Evolutionary conservation across 1,140 invertebrate genomes (phyloP), one percentile per base, ranked within the genome.

Genomic region (Plutomurus gul): DNA sequence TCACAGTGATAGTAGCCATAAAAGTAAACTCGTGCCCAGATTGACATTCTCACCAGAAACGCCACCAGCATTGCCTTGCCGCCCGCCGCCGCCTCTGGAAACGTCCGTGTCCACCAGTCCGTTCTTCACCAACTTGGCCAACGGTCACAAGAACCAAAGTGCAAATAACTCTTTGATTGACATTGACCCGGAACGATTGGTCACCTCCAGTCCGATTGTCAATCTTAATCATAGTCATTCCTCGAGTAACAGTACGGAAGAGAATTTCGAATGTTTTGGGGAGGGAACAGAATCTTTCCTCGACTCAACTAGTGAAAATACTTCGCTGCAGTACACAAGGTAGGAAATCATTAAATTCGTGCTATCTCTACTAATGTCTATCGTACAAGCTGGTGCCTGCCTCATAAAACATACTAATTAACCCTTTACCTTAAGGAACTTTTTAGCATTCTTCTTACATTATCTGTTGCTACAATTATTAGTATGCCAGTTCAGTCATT

Each of bases 221-320:
- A 78, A 73, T 13, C 56, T 46, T 13, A 78, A 30, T 56, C 46
- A 73, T 27, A 71, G 56, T 20, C 65, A 65, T 33, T 60, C 47
- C 49, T 71, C 39, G 10, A 49, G 36, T 18, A 78, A 40, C 33
- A 75, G 47, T 25, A 76, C 88, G 20, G 85, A 86, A 76, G 91
- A 91, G 84, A 91, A 89, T 84, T 92, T 89, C 85, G 91, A 91
- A 85, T 91, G 91, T 83, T 90, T 90, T 81, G 90, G 89, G 3
- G 90, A 90, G 84, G 89, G 88, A 51, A 83, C 84, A 8, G 84
- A 86, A 84, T 85, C 92, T 86, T 33, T 89, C 87, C 84, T 89
- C 86, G 88, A 89, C 60, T 75, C 76, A 5, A 20, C 71, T 1
- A 78, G 73, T 51, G 80, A 81, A 75, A 72, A 81, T 39, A 77